Base-by-base conservation (phyloP, 2,888 invertebrate genomes). In the Beris chalybata region DNA sequence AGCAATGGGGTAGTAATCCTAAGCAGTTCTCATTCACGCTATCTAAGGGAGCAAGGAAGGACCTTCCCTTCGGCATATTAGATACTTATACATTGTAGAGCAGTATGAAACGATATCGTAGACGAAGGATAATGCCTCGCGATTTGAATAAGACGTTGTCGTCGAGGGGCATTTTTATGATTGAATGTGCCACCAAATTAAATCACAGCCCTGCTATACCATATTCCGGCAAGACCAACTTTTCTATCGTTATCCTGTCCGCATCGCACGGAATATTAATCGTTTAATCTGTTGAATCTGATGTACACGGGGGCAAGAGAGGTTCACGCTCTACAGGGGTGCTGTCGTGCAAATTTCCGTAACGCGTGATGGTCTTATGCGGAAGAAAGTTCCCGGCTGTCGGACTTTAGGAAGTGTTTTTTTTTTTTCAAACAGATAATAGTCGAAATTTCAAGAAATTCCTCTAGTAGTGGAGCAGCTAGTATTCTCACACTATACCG, bases 251-350 rank as follows among this genome's bases (percentile, higher is more conserved):
- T 32, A 52, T 61, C 50, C 7, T 38, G 7, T 38, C 5, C 61
- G 38, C 52, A 38, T 50, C 15, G 50, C 38, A 32, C 52, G 15
- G 50, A 61, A 61, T 61, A 50, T 61, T 64, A 64, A 64, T 54
- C 64, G 64, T 54, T 32, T 54, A 54, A 64, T 64, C 64, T 64
- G 64, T 64, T 64, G 64, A 64, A 54, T 45, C 52, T 54, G 12
- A 22, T 22, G 22, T 22, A 22, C 31, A 30, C 43, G 15, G 4
- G 38, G 11, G 30, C 11, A 22, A 1, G 7, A 9, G 38, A 38
- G 38, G n/a, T 11, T 4, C 38, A 32, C 50, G 13, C 50, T 50
- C 50, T 22, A 22, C 59, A 22, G 13, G 61, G 44, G 31, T 13
- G 54, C 32, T 13, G 29, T 52, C 30, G 45, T 29, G 54, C 54